These are phyloP conservation scores for Barbus barbus DNA, from an alignment of 2,113 vertebrate species.

Conservation along the genomic window DNA sequence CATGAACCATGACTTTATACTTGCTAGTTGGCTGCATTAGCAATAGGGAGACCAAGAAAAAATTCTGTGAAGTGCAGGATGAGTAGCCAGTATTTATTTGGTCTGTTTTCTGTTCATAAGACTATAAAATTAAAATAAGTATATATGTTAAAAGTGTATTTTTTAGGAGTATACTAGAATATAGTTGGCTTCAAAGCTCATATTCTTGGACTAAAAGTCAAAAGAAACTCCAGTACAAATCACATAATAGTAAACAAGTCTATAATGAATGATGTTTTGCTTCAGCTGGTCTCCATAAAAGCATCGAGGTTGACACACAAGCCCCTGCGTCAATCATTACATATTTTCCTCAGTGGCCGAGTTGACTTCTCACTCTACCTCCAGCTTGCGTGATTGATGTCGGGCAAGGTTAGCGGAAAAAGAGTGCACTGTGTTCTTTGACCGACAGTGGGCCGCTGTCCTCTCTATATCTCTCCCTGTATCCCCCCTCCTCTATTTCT, in stretches of 20 bases:
- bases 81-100: not conserved
- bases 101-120: not conserved
- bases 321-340: not conserved
- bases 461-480: conserved; percentile 2
- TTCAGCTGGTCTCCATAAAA: not conserved
- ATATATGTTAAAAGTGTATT: not conserved
- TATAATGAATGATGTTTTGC: not conserved
- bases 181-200: not conserved
- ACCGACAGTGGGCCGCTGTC: not conserved
- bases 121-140: not conserved
- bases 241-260: not conserved
- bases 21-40: not conserved
- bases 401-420: not conserved
- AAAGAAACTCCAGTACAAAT: not conserved
- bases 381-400: conserved; percentile 19
- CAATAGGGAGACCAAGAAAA: not conserved
- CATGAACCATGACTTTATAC: not conserved
- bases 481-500: not conserved
- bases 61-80: not conserved
- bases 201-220: not conserved
- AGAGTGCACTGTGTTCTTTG: not conserved
- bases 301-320: conserved; percentile 1
- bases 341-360: conserved; percentile 8
- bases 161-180: not conserved
- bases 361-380: conserved; percentile 23